Percentiles rank a stretch among this genome's conserved stretches.
Evolutionary conservation across 2,797 vertebrate genomes (phyloP).

Genomic region (Typhlichthys subterraneus): DNA sequence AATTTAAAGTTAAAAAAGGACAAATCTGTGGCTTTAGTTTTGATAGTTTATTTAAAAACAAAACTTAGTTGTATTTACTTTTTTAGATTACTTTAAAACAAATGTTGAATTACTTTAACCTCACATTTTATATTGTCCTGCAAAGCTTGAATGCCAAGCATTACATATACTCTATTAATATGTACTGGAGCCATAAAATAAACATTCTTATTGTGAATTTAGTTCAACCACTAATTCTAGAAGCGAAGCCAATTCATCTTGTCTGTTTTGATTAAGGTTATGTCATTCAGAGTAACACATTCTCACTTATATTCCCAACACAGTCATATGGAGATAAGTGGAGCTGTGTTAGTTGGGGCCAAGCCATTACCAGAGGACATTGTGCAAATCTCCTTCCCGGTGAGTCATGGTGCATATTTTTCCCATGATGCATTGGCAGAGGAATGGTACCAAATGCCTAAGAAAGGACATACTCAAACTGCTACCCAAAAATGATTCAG

Average conservation of each 20-base stretch:
- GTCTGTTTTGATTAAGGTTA: no score
- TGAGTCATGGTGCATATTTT: slow-evolving; percentile 66
- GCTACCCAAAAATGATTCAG: slow-evolving; percentile 13
- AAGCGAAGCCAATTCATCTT: no score
- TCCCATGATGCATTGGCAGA: slow-evolving; percentile 43
- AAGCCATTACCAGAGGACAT: slow-evolving; percentile 45
- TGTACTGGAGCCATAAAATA: not conserved
- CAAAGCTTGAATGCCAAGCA: not conserved
- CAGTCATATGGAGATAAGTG: slow-evolving; percentile 51
- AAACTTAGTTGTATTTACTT: not conserved
- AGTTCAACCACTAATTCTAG: no score
- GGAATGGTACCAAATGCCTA: slow-evolving; percentile 52
- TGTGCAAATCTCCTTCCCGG: slow-evolving; percentile 47
- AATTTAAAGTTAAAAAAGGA: no score
- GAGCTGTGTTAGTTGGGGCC: slow-evolving; percentile 47
- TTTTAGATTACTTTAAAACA: no score
- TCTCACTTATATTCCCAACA: slow-evolving; percentile 17
- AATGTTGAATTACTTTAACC: not conserved
- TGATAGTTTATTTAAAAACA: slow-evolving; percentile 19
- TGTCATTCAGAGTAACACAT: no score
- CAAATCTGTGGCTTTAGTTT: slow-evolving; percentile 13
- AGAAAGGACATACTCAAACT: slow-evolving; percentile 23
- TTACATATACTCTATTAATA: not conserved
- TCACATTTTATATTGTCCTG: not conserved
- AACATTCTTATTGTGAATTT: no score